Conservation (phyloP, 2,888 invertebrate species). For the Xylophagus ater region DNA sequence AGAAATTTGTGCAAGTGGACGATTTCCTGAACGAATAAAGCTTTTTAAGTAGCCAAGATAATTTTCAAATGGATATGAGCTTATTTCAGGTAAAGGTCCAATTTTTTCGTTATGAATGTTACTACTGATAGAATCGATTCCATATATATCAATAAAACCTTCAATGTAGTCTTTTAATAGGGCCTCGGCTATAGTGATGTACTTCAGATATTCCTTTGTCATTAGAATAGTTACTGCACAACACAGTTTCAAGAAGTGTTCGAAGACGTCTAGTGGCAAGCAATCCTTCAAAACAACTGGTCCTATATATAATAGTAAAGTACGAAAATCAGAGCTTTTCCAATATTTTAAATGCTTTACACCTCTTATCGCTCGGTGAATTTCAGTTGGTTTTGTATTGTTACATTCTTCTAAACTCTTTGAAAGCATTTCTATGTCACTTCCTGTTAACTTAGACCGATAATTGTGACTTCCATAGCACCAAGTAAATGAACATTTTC, state of each 20-base stretch:
- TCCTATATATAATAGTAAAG: slow-evolving; percentile 19
- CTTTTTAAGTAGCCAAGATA: not conserved
- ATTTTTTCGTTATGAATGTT: slow-evolving; percentile 19
- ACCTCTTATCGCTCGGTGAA: slow-evolving; percentile 4
- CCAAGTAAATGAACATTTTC: not conserved
- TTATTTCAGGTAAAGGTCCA: slow-evolving; percentile 13
- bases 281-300: slow-evolving; percentile 17
- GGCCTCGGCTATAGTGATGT: slow-evolving; percentile 15
- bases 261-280: slow-evolving; percentile 10
- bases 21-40: not conserved
- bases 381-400: not conserved
- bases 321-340: slow-evolving; percentile 21
- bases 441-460: not conserved
- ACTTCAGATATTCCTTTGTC: slow-evolving; percentile 10
- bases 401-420: not conserved
- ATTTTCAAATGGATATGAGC: slow-evolving; percentile 9
- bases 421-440: not conserved
- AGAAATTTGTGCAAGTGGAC: not conserved
- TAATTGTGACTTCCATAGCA: not conserved
- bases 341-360: slow-evolving; percentile 11
- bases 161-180: slow-evolving; percentile 18
- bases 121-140: slow-evolving; percentile 17
- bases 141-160: slow-evolving; percentile 16
- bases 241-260: slow-evolving; percentile 19
- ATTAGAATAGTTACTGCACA: slow-evolving; percentile 22